Evolutionary conservation across 1,140 invertebrate genomes (phyloP).

Genomic region (Microplitis demolitor): DNA sequence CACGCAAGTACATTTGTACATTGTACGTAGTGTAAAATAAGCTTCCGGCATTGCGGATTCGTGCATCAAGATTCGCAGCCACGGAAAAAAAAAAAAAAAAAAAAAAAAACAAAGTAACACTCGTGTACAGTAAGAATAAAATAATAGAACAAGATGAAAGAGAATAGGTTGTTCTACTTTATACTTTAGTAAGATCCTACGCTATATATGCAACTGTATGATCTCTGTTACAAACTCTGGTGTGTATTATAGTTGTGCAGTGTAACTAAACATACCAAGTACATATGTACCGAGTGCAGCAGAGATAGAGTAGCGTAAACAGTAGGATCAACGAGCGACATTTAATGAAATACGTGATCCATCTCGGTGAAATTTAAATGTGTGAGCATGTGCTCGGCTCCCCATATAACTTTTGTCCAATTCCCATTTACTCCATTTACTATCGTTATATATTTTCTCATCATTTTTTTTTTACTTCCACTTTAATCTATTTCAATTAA

Average conservation of each 20-base stretch:
- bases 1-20: background rate
- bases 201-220: background rate
- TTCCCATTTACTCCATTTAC: background rate
- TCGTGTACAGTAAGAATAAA: background rate
- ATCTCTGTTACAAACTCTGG: background rate
- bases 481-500: constrained; percentile 35
- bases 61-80: constrained; percentile 2
- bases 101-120: too few relatives aligned
- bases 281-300: too few relatives aligned
- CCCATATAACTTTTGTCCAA: background rate
- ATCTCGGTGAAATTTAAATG: constrained; percentile 36
- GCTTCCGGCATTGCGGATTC: background rate
- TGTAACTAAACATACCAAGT: background rate
- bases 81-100: too few relatives aligned
- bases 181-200: too few relatives aligned
- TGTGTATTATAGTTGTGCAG: background rate
- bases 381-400: constrained; percentile 11
- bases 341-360: constrained; percentile 48
- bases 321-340: constrained; percentile 22
- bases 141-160: too few relatives aligned
- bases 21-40: background rate
- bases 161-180: too few relatives aligned
- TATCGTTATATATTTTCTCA: background rate
- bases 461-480: background rate
- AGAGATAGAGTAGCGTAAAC: background rate